Evolutionary conservation across 2,888 invertebrate species (phyloP).

Genomic region (Lasioglossum villosulum): DNA sequence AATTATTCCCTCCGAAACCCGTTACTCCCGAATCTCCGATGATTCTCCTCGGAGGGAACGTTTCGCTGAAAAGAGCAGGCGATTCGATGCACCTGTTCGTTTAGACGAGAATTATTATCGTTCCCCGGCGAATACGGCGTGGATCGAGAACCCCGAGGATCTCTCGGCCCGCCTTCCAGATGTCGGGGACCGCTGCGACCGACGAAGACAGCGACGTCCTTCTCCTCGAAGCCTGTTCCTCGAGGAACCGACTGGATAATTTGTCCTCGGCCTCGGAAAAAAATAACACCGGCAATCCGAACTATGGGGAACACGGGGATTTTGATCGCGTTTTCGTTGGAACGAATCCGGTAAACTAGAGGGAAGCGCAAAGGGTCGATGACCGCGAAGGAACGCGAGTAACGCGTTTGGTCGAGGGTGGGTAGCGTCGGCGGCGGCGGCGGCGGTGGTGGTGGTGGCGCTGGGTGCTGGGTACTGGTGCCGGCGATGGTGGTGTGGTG

Average conservation of each 20-base stretch:
- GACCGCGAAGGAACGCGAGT: slow-evolving; percentile 46
- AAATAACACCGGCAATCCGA: too few species aligned
- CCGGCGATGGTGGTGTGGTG: slow-evolving; percentile 11
- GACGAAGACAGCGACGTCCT: not conserved
- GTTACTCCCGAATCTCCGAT: not conserved
- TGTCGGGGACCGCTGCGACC: not conserved
- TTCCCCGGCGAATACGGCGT: not conserved
- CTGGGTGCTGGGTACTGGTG: not conserved
- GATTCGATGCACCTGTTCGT: slow-evolving; percentile 23
- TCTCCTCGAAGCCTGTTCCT: not conserved
- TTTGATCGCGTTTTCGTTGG: not conserved
- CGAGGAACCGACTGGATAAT: not conserved
- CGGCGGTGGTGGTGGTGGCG: not conserved
- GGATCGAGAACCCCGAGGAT: not conserved
- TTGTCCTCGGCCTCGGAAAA: not conserved
- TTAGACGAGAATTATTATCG: slow-evolving; percentile 24
- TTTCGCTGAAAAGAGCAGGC: not conserved
- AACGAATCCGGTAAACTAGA: slow-evolving; percentile 29
- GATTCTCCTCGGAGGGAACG: not conserved
- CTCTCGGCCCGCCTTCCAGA: slow-evolving; percentile 25
- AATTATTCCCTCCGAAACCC: not conserved
- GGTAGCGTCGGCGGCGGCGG: slow-evolving; percentile 31
- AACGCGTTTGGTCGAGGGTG: slow-evolving; percentile 40
- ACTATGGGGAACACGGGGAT: not conserved
- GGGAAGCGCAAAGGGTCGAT: slow-evolving; percentile 42